These are phyloP conservation scores for Holacanthus passer DNA, from an alignment of 2,113 vertebrate species.

Conservation along the genomic window DNA sequence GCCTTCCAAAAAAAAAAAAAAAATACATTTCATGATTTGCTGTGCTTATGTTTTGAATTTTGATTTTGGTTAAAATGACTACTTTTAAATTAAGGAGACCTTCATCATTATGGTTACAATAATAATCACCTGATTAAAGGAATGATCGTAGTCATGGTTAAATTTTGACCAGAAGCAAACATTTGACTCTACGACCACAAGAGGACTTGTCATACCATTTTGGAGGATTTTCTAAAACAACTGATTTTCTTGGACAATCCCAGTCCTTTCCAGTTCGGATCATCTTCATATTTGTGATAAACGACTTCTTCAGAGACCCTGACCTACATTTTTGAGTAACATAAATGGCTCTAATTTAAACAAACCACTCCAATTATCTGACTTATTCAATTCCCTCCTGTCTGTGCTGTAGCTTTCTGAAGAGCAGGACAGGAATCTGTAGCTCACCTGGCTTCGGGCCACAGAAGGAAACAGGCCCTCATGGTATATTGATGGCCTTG, in stretches of 20 bases:
- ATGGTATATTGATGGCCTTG: slow-evolving; percentile 58
- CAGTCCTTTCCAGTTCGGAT: no score
- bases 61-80: background rate
- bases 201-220: no score
- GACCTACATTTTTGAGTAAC: background rate
- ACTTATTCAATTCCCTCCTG: background rate
- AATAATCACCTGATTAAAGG: background rate
- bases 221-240: no score
- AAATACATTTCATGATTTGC: no score
- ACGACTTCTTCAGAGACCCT: background rate
- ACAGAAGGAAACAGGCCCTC: slow-evolving; percentile 30
- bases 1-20: no score
- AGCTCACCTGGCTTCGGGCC: slow-evolving; percentile 19
- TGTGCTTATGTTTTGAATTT: no score
- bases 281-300: background rate
- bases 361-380: background rate
- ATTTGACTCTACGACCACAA: no score
- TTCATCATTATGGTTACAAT: background rate
- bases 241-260: background rate
- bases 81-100: background rate
- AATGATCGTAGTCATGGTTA: background rate
- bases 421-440: slow-evolving; percentile 11
- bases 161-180: no score
- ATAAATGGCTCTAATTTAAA: no score
- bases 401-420: background rate